phyloP scores from a whole-genome alignment of 2,888 invertebrate species.

The Liopterus haemorrhoidalis region DNA sequence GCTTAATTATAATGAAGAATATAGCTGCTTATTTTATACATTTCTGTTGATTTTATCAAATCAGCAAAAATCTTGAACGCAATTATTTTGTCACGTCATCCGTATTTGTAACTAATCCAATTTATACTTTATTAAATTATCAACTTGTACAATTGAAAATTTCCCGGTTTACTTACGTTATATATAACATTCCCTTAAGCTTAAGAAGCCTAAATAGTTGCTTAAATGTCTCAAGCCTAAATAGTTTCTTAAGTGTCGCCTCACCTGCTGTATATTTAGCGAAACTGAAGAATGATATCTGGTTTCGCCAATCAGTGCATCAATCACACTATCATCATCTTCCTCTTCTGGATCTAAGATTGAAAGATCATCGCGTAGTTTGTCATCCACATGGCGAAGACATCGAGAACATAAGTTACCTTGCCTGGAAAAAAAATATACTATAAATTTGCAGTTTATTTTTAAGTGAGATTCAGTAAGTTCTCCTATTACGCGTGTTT shows the following conservation, averaged over 20 bases:
- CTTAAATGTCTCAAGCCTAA: conserved; percentile 13
- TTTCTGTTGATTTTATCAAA: too few species aligned
- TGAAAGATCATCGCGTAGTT: conserved; percentile 54
- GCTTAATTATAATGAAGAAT: too few species aligned
- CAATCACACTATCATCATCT: conserved; percentile 62
- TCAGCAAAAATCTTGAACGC: too few species aligned
- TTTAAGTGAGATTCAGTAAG: too few species aligned
- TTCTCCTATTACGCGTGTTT: too few species aligned
- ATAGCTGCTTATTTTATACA: too few species aligned
- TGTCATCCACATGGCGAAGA: conserved; percentile 59
- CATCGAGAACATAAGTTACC: conserved; percentile 78
- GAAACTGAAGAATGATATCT: conserved; percentile 40
- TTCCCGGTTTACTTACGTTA: conserved; percentile 33
- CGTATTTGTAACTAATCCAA: too few species aligned
- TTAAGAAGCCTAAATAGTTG: conserved; percentile 36
- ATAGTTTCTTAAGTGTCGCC: conserved; percentile 33
- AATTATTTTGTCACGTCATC: too few species aligned
- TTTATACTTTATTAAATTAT: too few species aligned
- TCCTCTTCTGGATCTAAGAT: conserved; percentile 63
- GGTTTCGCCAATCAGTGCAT: conserved; percentile 38
- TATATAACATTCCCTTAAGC: conserved; percentile 37
- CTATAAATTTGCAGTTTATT: conserved; percentile 18
- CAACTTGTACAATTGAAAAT: too few species aligned
- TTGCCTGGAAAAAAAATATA: conserved; percentile 53
- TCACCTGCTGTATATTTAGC: conserved; percentile 47